Evolutionary conservation across 2,797 vertebrate genomes (phyloP).

Genomic region (Sebastes ruberrimus): DNA sequence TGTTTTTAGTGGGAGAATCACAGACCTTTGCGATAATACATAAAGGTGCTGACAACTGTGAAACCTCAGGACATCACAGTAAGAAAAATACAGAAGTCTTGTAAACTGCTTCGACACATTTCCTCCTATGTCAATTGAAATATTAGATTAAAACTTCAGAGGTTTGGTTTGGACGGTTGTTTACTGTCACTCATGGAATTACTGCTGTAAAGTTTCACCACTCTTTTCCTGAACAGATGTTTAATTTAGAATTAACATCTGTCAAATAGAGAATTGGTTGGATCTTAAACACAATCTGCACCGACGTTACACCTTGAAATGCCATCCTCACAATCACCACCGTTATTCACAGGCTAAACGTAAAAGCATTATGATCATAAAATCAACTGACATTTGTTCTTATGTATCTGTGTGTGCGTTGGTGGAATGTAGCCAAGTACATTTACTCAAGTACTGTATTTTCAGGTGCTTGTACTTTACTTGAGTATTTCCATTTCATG

Average conservation of each 20-base stretch:
- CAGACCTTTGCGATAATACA: neutral
- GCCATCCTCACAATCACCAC: neutral
- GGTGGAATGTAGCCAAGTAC: too few species aligned
- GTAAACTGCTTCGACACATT: neutral
- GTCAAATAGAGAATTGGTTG: too few species aligned
- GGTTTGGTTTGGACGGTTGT: accelerated
- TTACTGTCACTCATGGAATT: neutral
- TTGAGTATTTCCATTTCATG: too few species aligned
- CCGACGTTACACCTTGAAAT: accelerated
- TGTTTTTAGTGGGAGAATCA: neutral
- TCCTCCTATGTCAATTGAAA: neutral
- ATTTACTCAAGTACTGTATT: too few species aligned
- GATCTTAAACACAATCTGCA: neutral
- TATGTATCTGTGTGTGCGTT: neutral
- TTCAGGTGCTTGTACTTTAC: too few species aligned
- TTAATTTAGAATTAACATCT: neutral
- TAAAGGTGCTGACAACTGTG: neutral
- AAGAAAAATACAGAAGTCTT: neutral
- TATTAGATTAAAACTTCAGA: neutral
- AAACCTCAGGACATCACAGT: neutral
- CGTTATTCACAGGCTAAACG: neutral
- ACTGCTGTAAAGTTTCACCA: neutral
- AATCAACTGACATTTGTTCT: neutral
- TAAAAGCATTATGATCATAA: neutral
- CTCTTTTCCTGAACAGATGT: neutral